These are phyloP conservation scores for Amorpha juglandis DNA, from an alignment of 2,888 invertebrate species.

Conservation along the genomic window DNA sequence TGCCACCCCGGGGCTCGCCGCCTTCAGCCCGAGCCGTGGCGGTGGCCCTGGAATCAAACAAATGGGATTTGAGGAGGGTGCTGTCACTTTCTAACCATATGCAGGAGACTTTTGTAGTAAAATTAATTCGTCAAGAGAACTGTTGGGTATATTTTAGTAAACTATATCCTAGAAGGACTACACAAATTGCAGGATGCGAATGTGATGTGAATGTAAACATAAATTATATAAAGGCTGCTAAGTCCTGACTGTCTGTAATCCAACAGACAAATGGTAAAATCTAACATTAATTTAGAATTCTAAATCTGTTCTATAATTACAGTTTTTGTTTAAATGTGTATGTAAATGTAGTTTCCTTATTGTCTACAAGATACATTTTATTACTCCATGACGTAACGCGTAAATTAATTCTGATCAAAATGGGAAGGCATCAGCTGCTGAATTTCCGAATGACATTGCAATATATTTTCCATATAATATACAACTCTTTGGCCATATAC, in stretches of 20 bases:
- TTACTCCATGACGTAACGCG: slow-evolving; percentile 7
- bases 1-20: slow-evolving; percentile 78
- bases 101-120: too few relatives aligned
- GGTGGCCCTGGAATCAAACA: slow-evolving; percentile 78
- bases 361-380: slow-evolving; percentile 7
- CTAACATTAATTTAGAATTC: not conserved
- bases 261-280: not conserved
- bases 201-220: not conserved
- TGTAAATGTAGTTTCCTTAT: slow-evolving; percentile 17
- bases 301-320: slow-evolving; percentile 13
- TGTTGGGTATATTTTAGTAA: too few relatives aligned
- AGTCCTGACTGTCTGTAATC: not conserved
- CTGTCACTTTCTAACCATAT: not conserved
- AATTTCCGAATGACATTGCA: slow-evolving; percentile 15
- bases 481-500: too few relatives aligned
- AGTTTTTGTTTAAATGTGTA: slow-evolving; percentile 4
- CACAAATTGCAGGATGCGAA: not conserved
- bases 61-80: not conserved
- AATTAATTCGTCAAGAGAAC: too few relatives aligned
- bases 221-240: not conserved
- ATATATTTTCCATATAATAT: too few relatives aligned
- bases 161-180: not conserved
- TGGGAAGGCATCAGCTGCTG: not conserved
- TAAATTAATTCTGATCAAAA: slow-evolving; percentile 13
- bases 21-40: slow-evolving; percentile 82